These are phyloP conservation scores for Meandrusa payeni DNA, from an alignment of 2,888 invertebrate genomes.

Conservation along the genomic window DNA sequence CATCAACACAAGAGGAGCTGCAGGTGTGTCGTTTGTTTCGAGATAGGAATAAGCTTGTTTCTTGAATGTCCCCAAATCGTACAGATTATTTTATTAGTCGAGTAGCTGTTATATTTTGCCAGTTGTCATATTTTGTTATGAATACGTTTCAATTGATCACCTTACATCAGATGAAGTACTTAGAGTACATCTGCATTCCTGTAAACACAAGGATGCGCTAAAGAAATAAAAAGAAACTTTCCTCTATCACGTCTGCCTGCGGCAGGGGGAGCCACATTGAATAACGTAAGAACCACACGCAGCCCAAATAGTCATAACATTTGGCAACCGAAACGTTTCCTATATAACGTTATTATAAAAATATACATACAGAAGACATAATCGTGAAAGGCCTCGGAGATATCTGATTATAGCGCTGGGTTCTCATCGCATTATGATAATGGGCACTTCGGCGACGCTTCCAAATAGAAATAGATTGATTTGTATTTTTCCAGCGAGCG, in stretches of 20 bases:
- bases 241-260: constrained; percentile 21
- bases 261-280: constrained; percentile 29
- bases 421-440: constrained; percentile 69
- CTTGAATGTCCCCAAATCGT: too few relatives aligned
- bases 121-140: too few relatives aligned
- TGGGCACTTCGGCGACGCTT: constrained; percentile 60
- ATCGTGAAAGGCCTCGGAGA: constrained; percentile 53
- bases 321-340: constrained; percentile 46
- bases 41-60: too few relatives aligned
- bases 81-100: too few relatives aligned
- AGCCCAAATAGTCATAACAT: constrained; percentile 47
- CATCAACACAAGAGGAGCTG: too few relatives aligned
- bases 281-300: constrained; percentile 27
- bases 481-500: constrained; percentile 49
- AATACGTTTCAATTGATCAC: too few relatives aligned
- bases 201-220: too few relatives aligned
- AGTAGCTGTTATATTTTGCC: too few relatives aligned
- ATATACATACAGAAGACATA: constrained; percentile 56
- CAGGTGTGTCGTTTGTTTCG: too few relatives aligned
- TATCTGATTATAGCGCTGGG: constrained; percentile 71
- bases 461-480: constrained; percentile 71
- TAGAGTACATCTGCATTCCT: too few relatives aligned
- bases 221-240: too few relatives aligned
- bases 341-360: constrained; percentile 56
- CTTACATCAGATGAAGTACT: too few relatives aligned